phyloP scores from a whole-genome alignment of 1,140 invertebrate species.

The Leptopilina boulardi region DNA sequence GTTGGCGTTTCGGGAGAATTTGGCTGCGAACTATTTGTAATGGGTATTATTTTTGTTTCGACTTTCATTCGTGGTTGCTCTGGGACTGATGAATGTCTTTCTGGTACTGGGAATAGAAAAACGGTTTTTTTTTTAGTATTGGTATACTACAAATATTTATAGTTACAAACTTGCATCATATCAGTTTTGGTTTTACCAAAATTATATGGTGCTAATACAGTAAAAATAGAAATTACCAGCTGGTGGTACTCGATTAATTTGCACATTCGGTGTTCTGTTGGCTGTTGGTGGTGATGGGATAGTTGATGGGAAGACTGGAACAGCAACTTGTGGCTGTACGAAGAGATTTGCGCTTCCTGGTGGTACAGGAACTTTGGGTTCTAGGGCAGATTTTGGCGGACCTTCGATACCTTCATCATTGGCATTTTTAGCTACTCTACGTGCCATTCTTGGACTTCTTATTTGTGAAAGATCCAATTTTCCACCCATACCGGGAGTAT shows the following conservation, averaged over 20 bases:
- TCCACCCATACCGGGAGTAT: conserved; percentile 87
- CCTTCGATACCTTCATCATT: conserved; percentile 77
- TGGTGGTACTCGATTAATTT: conserved; percentile 60
- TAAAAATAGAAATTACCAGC: conserved; percentile 52
- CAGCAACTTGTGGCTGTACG: conserved; percentile 81
- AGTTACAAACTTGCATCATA: too few species aligned
- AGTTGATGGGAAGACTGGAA: conserved; percentile 82
- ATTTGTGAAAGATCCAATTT: conserved; percentile 94
- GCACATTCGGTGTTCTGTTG: conserved; percentile 60
- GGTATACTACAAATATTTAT: too few species aligned
- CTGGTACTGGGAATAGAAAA: conserved; percentile 37
- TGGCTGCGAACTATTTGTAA: conserved; percentile 46
- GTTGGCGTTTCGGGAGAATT: conserved; percentile 72
- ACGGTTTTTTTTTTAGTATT: background rate
- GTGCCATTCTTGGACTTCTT: conserved; percentile 90
- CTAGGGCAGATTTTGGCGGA: conserved; percentile 67
- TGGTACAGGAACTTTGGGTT: conserved; percentile 73
- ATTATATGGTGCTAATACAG: too few species aligned
- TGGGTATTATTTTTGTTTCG: conserved; percentile 59
- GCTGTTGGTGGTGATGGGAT: conserved; percentile 74
- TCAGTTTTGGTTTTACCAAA: too few species aligned
- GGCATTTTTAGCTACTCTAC: conserved; percentile 83
- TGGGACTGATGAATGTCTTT: conserved; percentile 36
- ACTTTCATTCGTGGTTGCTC: conserved; percentile 58
- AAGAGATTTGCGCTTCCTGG: conserved; percentile 60